phyloP scores from a whole-genome alignment of 2,888 invertebrate genomes.

The Artemia sinica region DNA sequence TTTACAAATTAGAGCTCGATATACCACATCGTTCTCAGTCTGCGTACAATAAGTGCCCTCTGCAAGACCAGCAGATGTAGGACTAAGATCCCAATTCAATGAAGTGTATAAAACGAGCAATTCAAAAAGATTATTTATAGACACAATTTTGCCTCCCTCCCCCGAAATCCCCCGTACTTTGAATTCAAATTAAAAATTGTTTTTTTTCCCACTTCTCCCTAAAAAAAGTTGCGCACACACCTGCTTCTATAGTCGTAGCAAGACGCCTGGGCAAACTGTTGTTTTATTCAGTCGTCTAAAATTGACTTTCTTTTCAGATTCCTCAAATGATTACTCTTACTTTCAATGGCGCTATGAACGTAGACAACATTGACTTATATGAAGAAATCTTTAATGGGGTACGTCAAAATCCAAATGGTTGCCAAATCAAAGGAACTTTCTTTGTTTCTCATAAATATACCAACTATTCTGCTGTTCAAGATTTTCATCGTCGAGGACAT shows the following conservation, averaged over 20 bases:
- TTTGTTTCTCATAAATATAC: constrained; percentile 84
- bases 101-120: too few relatives aligned
- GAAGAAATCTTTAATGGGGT: constrained; percentile 76
- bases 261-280: background rate
- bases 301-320: constrained; percentile 33
- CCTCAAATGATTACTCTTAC: constrained; percentile 89
- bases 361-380: constrained; percentile 82
- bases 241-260: background rate
- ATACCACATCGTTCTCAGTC: too few relatives aligned
- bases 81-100: too few relatives aligned
- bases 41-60: too few relatives aligned
- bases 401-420: constrained; percentile 79
- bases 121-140: too few relatives aligned
- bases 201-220: too few relatives aligned
- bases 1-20: too few relatives aligned
- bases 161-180: too few relatives aligned
- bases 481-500: constrained; percentile 61
- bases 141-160: too few relatives aligned
- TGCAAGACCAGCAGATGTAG: too few relatives aligned
- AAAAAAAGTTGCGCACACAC: too few relatives aligned
- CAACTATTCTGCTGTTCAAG: constrained; percentile 80
- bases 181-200: too few relatives aligned
- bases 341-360: constrained; percentile 85
- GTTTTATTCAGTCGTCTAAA: constrained; percentile 23
- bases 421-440: constrained; percentile 78